These are phyloP conservation scores for Enoplosus armatus DNA, from an alignment of 2,797 vertebrate genomes.

Conservation along the genomic window DNA sequence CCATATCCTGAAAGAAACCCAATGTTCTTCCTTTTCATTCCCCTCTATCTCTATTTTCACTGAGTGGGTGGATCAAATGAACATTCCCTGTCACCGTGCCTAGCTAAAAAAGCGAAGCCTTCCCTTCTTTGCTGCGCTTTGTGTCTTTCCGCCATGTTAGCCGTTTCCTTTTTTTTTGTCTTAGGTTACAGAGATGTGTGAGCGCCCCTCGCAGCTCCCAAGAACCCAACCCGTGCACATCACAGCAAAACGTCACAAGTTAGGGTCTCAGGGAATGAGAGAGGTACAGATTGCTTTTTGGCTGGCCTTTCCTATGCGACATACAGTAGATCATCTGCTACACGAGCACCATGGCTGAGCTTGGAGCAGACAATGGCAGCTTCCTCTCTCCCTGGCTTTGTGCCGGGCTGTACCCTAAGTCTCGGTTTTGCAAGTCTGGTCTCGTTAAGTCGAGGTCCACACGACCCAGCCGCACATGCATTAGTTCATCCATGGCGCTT, in stretches of 20 bases:
- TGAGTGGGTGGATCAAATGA: slow-evolving; percentile 45
- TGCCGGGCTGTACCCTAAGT: slow-evolving; percentile 50
- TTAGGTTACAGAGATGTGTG: slow-evolving; percentile 84
- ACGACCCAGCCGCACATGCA: neutral
- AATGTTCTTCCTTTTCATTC: slow-evolving; percentile 58
- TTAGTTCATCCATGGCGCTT: slow-evolving; percentile 9
- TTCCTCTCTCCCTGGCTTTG: slow-evolving; percentile 66
- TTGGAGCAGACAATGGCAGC: slow-evolving; percentile 71
- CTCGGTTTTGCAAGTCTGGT: slow-evolving; percentile 43
- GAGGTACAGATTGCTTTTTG: slow-evolving; percentile 87
- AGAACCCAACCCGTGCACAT: slow-evolving; percentile 99
- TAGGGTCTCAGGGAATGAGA: slow-evolving; percentile 99
- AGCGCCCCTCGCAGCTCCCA: slow-evolving; percentile 99
- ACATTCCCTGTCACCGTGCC: slow-evolving; percentile 35
- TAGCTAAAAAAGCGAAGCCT: slow-evolving; percentile 34
- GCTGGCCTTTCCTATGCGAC: slow-evolving; percentile 50
- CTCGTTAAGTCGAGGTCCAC: slow-evolving; percentile 1
- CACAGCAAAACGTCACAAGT: slow-evolving; percentile 99
- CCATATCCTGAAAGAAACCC: slow-evolving; percentile 55
- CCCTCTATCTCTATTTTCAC: slow-evolving; percentile 37
- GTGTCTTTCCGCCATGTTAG: slow-evolving; percentile 64
- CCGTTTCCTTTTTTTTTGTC: slow-evolving; percentile 27
- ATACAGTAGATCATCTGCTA: slow-evolving; percentile 57
- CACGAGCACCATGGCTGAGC: slow-evolving; percentile 47
- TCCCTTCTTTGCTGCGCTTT: slow-evolving; percentile 50